These are phyloP conservation scores for Leistus spinibarbis DNA, from an alignment of 2,888 invertebrate genomes.

Conservation along the genomic window DNA sequence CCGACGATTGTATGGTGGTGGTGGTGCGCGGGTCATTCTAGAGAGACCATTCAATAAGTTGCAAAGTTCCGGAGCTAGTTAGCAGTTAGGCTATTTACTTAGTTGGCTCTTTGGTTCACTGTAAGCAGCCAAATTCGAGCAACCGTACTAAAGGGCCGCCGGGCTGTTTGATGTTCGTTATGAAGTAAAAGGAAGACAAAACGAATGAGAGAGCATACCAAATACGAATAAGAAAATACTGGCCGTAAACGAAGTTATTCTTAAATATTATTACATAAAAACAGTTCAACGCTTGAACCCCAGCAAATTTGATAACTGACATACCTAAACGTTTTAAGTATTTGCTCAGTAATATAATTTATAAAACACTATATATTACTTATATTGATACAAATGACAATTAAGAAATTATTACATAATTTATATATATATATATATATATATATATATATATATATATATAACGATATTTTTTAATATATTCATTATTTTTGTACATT, in stretches of 20 bases:
- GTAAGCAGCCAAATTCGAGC: conserved; percentile 31
- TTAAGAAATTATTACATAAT: too few species aligned
- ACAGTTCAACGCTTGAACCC: too few species aligned
- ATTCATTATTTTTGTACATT: too few species aligned
- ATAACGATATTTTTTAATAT: too few species aligned
- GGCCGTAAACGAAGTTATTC: not conserved
- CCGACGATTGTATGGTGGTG: not conserved
- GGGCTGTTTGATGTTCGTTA: conserved; percentile 39
- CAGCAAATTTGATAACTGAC: too few species aligned
- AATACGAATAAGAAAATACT: not conserved
- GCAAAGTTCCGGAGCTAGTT: conserved; percentile 53
- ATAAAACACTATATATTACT: too few species aligned
- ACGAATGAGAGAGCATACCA: conserved; percentile 18
- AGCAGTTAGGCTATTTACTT: conserved; percentile 55
- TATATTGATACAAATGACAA: too few species aligned
- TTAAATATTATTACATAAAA: too few species aligned
- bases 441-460: too few species aligned
- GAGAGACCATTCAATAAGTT: conserved; percentile 54
- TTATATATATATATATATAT: too few species aligned
- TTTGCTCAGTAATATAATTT: too few species aligned
- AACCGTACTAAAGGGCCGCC: conserved; percentile 28
- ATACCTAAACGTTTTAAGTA: too few species aligned
- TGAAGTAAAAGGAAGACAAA: conserved; percentile 37
- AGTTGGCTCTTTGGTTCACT: conserved; percentile 43
- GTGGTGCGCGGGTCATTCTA: conserved; percentile 25